Evolutionary conservation across 2,797 vertebrate genomes (phyloP).

Genomic region (Ctenosaura bakeri): DNA sequence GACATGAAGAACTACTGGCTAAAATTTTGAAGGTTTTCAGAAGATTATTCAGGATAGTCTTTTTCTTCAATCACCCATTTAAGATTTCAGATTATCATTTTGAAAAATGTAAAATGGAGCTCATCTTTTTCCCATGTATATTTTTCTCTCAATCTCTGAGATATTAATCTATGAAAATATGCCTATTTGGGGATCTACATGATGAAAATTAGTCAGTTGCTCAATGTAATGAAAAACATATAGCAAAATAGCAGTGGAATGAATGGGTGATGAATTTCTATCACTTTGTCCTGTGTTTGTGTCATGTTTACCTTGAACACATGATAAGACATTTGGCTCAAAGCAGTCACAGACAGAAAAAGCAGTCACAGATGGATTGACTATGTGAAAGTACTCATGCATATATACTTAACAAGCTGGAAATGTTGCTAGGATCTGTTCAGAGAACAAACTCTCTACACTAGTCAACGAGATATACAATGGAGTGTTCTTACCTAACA

Average conservation of each 20-base stretch:
- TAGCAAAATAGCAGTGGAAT: neutral
- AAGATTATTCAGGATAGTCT: constrained; percentile 37
- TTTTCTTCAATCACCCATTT: constrained; percentile 16
- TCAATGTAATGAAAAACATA: neutral
- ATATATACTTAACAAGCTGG: neutral
- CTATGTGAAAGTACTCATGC: neutral
- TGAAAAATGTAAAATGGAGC: constrained; percentile 12
- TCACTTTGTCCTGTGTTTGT: neutral
- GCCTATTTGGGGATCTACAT: constrained; percentile 32
- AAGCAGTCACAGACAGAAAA: neutral
- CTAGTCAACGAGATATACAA: neutral
- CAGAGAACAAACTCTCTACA: neutral
- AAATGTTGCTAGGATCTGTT: neutral
- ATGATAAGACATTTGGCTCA: neutral
- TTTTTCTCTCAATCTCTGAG: neutral
- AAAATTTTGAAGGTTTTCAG: neutral
- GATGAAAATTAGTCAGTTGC: neutral
- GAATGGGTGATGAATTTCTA: neutral
- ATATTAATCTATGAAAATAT: neutral
- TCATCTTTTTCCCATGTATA: neutral
- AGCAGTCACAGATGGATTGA: neutral
- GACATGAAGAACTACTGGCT: neutral
- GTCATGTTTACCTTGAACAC: neutral
- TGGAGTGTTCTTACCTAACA: neutral
- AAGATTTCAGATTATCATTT: neutral